Evolutionary conservation across 2,113 vertebrate species (phyloP).

Genomic region (Cyanoramphus novaezelandiae): DNA sequence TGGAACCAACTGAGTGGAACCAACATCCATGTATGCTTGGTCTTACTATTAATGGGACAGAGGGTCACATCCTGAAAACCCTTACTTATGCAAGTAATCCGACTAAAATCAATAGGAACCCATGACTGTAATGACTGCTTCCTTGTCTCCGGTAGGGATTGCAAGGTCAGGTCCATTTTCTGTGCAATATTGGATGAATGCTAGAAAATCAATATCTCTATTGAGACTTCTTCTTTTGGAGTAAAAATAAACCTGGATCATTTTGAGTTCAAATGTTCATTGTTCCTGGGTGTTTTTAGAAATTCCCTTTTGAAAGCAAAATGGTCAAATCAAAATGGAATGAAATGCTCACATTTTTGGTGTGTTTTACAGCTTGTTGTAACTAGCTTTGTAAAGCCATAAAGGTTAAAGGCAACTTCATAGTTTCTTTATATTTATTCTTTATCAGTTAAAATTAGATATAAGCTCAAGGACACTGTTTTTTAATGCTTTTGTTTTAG

Average conservation of each 20-base stretch:
- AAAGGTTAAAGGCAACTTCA: conserved; percentile 55
- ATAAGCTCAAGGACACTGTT: conserved; percentile 16
- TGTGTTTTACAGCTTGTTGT: conserved; percentile 62
- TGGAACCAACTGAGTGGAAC: background rate
- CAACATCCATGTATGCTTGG: accelerated
- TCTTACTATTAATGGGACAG: background rate
- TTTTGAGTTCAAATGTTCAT: conserved; percentile 76
- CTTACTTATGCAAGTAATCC: conserved; percentile 57
- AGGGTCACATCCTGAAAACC: background rate
- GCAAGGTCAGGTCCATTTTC: conserved; percentile 65
- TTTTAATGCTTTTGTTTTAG: conserved; percentile 32
- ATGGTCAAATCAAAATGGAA: conserved; percentile 70
- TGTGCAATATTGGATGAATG: conserved; percentile 67
- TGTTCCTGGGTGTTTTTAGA: conserved; percentile 72
- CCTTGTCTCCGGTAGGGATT: conserved; percentile 49
- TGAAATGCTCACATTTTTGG: conserved; percentile 57
- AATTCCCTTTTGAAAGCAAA: conserved; percentile 76
- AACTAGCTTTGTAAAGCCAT: conserved; percentile 63
- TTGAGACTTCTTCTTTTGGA: conserved; percentile 53
- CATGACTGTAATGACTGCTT: conserved; percentile 56
- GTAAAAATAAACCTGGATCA: conserved; percentile 64
- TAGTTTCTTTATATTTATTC: conserved; percentile 30
- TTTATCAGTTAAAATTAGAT: conserved; percentile 50
- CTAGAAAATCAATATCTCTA: conserved; percentile 71
- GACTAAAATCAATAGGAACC: conserved; percentile 45